Conservation (phyloP, 37 sponge, comb jelly and placozoan genomes). For the Trichoplax adhaerens region DNA sequence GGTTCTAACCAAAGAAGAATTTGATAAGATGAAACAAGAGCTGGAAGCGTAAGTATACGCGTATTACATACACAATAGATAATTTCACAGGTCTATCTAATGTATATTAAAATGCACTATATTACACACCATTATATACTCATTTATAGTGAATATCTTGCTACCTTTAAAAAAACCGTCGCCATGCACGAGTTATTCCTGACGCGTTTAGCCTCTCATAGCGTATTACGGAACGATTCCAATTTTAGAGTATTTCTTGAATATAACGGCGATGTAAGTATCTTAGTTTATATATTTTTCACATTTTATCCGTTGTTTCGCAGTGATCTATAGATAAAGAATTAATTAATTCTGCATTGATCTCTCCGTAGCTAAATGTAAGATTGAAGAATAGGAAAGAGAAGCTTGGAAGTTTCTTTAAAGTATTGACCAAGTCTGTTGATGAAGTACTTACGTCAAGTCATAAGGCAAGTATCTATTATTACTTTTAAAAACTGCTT, state of each 20-base stretch:
- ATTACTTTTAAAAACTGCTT: too few species aligned
- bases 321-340: background rate
- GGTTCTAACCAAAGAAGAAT: slow-evolving; percentile 85
- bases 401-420: slow-evolving; percentile 59
- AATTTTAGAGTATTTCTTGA: slow-evolving; percentile 84
- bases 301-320: background rate
- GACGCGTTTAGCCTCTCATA: slow-evolving; percentile 66
- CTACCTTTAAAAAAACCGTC: slow-evolving; percentile 96
- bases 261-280: slow-evolving; percentile 72
- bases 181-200: slow-evolving; percentile 96
- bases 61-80: too few species aligned
- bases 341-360: too few species aligned
- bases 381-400: slow-evolving; percentile 79
- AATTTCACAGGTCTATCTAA: too few species aligned
- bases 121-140: background rate
- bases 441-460: slow-evolving; percentile 66
- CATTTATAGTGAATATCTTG: slow-evolving; percentile 73
- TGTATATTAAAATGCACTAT: background rate
- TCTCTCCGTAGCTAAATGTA: slow-evolving; percentile 50
- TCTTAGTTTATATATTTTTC: background rate
- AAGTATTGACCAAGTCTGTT: slow-evolving; percentile 72
- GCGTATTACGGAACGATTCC: slow-evolving; percentile 51
- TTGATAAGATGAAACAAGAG: slow-evolving; percentile 85
- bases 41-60: slow-evolving; percentile 68
- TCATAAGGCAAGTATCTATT: slow-evolving; percentile 28